Evolutionary conservation across 2,888 invertebrate genomes (phyloP).

Genomic region (Plagodis dolabraria): DNA sequence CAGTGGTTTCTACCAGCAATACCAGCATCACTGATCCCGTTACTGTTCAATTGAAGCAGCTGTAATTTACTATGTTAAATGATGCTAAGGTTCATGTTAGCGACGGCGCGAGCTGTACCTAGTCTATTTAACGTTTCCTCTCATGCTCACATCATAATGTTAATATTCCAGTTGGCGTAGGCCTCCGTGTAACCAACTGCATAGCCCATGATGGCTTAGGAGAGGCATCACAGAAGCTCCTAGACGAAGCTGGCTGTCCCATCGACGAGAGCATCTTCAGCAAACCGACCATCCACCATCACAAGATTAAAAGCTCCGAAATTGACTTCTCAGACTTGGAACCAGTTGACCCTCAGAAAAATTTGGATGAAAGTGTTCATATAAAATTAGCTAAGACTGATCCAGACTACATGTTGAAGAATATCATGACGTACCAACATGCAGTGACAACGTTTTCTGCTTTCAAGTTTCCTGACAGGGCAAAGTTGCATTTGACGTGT

Average conservation of each 20-base stretch:
- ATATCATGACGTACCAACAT: constrained; percentile 81
- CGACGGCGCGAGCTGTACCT: no score
- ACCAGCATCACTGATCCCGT: no score
- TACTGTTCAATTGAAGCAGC: no score
- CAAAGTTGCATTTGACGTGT: constrained; percentile 91
- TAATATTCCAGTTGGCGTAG: constrained; percentile 86
- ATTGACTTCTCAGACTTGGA: constrained; percentile 70
- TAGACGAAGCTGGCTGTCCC: constrained; percentile 90
- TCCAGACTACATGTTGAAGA: constrained; percentile 70
- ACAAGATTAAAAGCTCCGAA: constrained; percentile 66
- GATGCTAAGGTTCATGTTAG: no score
- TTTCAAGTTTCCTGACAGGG: constrained; percentile 93
- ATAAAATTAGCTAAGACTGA: constrained; percentile 63
- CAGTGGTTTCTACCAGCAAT: no score
- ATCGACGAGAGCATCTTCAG: constrained; percentile 88
- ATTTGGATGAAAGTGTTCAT: constrained; percentile 59
- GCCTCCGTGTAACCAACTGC: constrained; percentile 90
- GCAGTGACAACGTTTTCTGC: constrained; percentile 89
- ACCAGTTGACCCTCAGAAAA: constrained; percentile 62
- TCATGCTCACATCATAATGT: no score
- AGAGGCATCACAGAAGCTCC: constrained; percentile 89
- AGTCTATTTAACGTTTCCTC: no score
- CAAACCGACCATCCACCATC: constrained; percentile 75
- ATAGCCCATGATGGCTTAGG: constrained; percentile 91
- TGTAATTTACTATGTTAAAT: no score